Percentiles rank a stretch among this genome's conserved stretches.
These are phyloP conservation scores for Neoarius graeffei DNA, from an alignment of 2,113 vertebrate species.

Conservation along the genomic window DNA sequence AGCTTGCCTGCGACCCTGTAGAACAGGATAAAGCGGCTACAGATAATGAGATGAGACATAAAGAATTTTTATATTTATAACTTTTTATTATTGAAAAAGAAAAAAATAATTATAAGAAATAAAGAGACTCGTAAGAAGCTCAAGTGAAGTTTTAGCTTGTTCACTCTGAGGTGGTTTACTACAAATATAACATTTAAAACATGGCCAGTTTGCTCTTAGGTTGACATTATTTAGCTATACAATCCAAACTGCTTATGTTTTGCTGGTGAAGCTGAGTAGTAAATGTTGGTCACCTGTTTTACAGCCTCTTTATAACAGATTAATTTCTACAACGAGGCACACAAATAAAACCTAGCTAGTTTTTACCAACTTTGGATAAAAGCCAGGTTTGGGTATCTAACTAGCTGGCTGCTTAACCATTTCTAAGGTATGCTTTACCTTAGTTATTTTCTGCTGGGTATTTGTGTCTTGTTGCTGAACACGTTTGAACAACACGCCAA, in stretches of 20 bases:
- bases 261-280: background rate
- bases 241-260: background rate
- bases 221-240: background rate
- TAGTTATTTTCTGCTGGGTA: background rate
- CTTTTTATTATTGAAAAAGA: too few relatives aligned
- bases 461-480: too few relatives aligned
- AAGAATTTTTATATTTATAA: too few relatives aligned
- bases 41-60: too few relatives aligned
- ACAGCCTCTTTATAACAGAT: background rate
- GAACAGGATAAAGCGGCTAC: too few relatives aligned
- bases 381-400: background rate
- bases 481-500: background rate
- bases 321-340: too few relatives aligned
- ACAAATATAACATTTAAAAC: background rate
- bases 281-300: background rate
- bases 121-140: too few relatives aligned
- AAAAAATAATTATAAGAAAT: too few relatives aligned
- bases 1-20: too few relatives aligned
- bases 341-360: background rate
- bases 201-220: background rate
- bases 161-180: background rate
- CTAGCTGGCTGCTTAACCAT: background rate
- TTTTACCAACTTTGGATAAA: background rate
- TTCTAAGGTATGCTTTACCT: too few relatives aligned
- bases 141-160: background rate